Conservation (phyloP, 2,888 invertebrate species). For the Auanema freiburgensis region DNA sequence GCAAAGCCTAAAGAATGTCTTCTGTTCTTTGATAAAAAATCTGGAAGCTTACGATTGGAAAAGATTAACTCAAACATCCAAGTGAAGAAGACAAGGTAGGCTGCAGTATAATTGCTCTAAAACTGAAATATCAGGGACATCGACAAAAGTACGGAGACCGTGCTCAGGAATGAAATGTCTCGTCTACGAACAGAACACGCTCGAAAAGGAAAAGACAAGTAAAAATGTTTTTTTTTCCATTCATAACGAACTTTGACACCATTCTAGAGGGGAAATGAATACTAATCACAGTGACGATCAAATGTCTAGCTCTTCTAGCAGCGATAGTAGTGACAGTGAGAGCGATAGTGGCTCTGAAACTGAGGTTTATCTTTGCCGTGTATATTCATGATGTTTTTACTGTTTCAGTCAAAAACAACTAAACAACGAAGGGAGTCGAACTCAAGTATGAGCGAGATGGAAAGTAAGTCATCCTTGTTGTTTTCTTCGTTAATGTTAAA, state of each 20-base stretch:
- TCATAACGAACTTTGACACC: background rate
- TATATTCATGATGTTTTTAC: background rate
- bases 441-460: constrained; percentile 3
- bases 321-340: constrained; percentile 15
- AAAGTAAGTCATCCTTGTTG: constrained; percentile 7
- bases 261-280: background rate
- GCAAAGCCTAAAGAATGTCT: constrained; percentile 59
- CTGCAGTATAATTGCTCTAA: background rate
- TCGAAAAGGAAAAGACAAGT: background rate
- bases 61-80: constrained; percentile 52
- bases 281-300: constrained; percentile 3
- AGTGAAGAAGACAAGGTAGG: constrained; percentile 57
- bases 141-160: constrained; percentile 14
- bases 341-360: constrained; percentile 22
- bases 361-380: constrained; percentile 9
- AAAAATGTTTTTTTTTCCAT: background rate
- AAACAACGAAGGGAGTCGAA: constrained; percentile 2
- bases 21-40: constrained; percentile 52
- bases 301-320: constrained; percentile 11
- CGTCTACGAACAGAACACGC: background rate
- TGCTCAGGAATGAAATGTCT: constrained; percentile 16
- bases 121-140: constrained; percentile 7
- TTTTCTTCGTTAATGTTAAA: background rate
- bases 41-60: constrained; percentile 50
- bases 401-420: background rate